Conservation (phyloP, 2,797 vertebrate species). For the Malurus leucopterus region DNA sequence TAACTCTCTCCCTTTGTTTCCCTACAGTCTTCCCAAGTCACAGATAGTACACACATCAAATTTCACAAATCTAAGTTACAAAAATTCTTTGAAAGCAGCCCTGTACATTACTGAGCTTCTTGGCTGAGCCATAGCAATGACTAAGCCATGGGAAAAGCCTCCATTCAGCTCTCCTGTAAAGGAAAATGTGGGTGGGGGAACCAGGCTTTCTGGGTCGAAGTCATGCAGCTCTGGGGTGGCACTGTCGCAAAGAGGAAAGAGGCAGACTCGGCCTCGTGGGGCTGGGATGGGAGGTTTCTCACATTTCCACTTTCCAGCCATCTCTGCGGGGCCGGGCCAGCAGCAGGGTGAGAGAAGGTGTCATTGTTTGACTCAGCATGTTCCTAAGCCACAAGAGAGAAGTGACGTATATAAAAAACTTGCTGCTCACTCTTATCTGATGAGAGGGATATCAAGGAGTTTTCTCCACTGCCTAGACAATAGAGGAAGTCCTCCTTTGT, state of each 20-base stretch:
- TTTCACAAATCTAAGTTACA: not conserved
- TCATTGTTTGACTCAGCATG: conserved; percentile 70
- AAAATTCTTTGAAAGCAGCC: conserved; percentile 76
- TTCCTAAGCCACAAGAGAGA: conserved; percentile 70
- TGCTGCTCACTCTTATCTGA: conserved; percentile 12
- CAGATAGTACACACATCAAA: not conserved
- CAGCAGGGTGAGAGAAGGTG: not conserved
- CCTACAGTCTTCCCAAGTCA: not conserved
- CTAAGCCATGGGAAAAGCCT: conserved; percentile 67
- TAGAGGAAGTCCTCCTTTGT: conserved; percentile 34
- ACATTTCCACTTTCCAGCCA: conserved; percentile 71
- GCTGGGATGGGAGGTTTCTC: conserved; percentile 49
- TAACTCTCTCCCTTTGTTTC: not conserved
- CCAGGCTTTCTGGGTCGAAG: not conserved
- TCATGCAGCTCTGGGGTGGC: conserved; percentile 14
- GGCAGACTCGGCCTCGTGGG: not conserved
- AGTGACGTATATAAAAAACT: conserved; percentile 44
- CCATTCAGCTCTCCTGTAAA: conserved; percentile 52
- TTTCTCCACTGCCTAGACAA: conserved; percentile 61
- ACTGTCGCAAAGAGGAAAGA: conserved; percentile 43
- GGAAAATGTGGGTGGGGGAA: conserved; percentile 74
- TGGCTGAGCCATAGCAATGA: conserved; percentile 62
- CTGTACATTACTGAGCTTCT: not conserved
- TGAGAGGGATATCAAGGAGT: conserved; percentile 60
- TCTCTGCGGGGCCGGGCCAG: conserved; percentile 1